phyloP scores from a whole-genome alignment of 2,797 vertebrate species.

The Sylvilagus floridanus region DNA sequence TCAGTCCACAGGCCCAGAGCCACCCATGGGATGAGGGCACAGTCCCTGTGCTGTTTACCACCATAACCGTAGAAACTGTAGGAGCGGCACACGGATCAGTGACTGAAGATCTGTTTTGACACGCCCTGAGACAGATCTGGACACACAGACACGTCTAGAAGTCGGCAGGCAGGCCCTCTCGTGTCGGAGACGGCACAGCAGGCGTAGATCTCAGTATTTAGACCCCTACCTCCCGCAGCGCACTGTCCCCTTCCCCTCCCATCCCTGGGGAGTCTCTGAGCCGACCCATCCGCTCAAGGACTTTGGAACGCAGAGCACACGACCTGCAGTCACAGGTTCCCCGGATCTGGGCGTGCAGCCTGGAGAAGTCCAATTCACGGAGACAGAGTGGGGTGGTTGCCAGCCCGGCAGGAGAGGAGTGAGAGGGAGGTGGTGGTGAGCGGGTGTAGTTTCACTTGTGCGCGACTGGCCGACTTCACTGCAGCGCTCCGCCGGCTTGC shows the following conservation, averaged over 20 bases:
- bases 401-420: not conserved
- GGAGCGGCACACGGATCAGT: rapidly evolving
- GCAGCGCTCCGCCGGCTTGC: rapidly evolving
- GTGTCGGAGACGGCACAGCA: not conserved
- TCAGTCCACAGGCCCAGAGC: not conserved
- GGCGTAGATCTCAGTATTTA: not conserved
- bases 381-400: not conserved
- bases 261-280: not conserved
- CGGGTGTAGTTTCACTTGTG: not conserved
- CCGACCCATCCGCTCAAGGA: not conserved
- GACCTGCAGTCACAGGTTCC: not conserved
- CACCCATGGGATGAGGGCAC: rapidly evolving
- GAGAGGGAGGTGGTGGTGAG: not conserved
- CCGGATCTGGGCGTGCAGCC: not conserved
- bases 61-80: not conserved
- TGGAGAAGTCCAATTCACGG: not conserved
- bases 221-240: not conserved
- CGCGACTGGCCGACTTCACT: not conserved
- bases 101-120: not conserved
- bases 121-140: not conserved
- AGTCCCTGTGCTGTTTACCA: no score
- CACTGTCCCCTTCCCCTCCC: not conserved
- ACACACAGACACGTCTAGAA: not conserved
- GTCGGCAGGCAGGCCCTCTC: not conserved
- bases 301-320: not conserved